Evolutionary conservation across 1,140 invertebrate genomes (phyloP), one percentile per base, ranked within the genome.

Genomic region (Cherax quadricarinatus): DNA sequence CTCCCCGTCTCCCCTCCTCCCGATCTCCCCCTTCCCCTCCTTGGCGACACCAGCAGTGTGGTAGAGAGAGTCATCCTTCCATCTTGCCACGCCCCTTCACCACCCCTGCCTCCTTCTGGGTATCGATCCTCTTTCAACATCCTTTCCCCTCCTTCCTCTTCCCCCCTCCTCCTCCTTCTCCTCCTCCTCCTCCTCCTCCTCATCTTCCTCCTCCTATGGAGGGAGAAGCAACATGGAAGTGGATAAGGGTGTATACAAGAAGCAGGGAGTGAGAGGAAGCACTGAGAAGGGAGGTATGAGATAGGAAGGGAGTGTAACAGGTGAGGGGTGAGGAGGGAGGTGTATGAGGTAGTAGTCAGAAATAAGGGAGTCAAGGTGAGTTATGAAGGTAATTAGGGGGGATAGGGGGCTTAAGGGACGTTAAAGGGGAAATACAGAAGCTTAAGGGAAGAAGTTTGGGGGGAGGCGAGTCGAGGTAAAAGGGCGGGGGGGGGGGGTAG

Each of bases 11-110:
- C 30, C 30, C 30, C 30, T 41, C 30, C 30, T 41, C 30, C 30
- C 30, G 0, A 41, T 41, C 30, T 41, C 30, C 30, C 30, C 30
- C 30, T 41, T 41, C 30, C 30, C 30, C 30, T 41, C 30, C 30
- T 41, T 41, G 30, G 30, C 78, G 18, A 80, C 78, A 48, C 78
- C 78, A 18, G 6, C 48, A 81, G 82, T n/a, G 82, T 62, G 60
- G 87, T 2, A 41, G 30, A 41, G 30, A 41, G 80, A 79, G 88
- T 89, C 88, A 89, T 82, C 88, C 88, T 48, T 83, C 66, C 88
- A 89, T 89, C 88, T 89, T 82, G 80, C 88, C 88, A 89, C 88
- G 88, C 88, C 88, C 82, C 70, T 84, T 66, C 51, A 18, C 10
- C 70, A 24, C n/a, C 86, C 86, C 86, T 78, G 18, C 88, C 82